These are phyloP conservation scores for Mythimna ferrago DNA, from an alignment of 2,888 invertebrate genomes.

Conservation along the genomic window DNA sequence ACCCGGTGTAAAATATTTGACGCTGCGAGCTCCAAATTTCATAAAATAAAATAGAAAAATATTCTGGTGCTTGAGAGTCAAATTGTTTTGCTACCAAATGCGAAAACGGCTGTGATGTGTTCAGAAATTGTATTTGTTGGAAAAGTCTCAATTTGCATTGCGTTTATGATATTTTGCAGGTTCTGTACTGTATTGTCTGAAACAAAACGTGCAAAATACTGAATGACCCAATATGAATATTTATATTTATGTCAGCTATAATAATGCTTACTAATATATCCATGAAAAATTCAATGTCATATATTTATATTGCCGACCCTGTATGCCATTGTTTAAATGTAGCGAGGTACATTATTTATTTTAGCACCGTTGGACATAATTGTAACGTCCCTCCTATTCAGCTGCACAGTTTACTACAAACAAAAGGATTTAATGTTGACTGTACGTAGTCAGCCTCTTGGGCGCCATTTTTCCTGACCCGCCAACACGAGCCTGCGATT, in stretches of 20 bases:
- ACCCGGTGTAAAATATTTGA: slow-evolving; percentile 67
- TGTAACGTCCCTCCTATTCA: slow-evolving; percentile 37
- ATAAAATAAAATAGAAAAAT: slow-evolving; percentile 63
- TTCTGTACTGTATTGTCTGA: not conserved
- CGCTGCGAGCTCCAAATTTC: slow-evolving; percentile 57
- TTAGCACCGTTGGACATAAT: slow-evolving; percentile 38
- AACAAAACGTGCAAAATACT: slow-evolving; percentile 3
- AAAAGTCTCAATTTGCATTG: slow-evolving; percentile 24
- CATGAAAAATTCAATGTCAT: not conserved
- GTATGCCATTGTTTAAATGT: slow-evolving; percentile 11
- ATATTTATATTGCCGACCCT: slow-evolving; percentile 9
- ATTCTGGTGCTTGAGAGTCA: slow-evolving; percentile 40
- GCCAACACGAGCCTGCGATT: slow-evolving; percentile 65
- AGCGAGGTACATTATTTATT: slow-evolving; percentile 22
- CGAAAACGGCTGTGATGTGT: slow-evolving; percentile 30
- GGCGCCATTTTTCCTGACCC: slow-evolving; percentile 68
- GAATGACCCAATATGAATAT: not conserved
- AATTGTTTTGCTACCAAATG: slow-evolving; percentile 51
- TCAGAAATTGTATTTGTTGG: slow-evolving; percentile 18
- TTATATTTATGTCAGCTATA: not conserved
- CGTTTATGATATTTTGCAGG: not conserved
- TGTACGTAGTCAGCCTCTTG: slow-evolving; percentile 65
- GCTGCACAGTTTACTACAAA: slow-evolving; percentile 60
- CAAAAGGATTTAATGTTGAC: slow-evolving; percentile 68
- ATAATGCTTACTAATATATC: not conserved